A percentile compares a stretch with the other conserved stretches of the same genome.
phyloP scores from a whole-genome alignment of 1,140 invertebrate species.

The Drosophila sp. region DNA sequence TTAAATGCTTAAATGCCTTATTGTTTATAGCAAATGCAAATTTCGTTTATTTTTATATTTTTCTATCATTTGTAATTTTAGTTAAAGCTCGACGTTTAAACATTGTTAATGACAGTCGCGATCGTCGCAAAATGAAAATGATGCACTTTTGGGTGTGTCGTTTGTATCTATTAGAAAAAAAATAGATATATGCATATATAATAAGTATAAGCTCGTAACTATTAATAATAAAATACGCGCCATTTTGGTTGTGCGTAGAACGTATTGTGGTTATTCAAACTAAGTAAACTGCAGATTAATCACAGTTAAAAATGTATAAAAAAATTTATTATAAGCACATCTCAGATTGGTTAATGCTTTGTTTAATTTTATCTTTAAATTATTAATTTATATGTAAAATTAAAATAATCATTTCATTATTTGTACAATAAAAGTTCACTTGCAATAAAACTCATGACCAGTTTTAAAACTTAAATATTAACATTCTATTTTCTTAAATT shows the following conservation, averaged over 20 bases:
- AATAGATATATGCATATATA: no score
- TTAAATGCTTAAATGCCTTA: constrained; percentile 58
- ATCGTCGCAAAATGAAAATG: constrained; percentile 59
- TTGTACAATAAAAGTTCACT: no score
- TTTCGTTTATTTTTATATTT: constrained; percentile 22
- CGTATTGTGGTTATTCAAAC: background rate
- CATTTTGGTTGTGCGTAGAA: constrained; percentile 21
- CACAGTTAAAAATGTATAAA: no score
- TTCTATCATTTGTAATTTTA: constrained; percentile 27
- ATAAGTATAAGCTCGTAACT: constrained; percentile 26
- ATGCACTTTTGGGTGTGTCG: constrained; percentile 77
- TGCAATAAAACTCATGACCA: no score
- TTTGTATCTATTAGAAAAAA: constrained; percentile 56
- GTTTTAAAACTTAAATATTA: no score
- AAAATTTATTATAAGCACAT: no score
- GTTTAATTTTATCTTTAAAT: no score
- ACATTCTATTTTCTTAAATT: no score
- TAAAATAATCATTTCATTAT: no score
- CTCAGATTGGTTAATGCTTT: no score
- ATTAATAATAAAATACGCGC: constrained; percentile 53
- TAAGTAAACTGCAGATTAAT: background rate
- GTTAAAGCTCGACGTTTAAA: constrained; percentile 67
- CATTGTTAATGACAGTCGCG: constrained; percentile 74
- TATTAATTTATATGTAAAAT: no score
- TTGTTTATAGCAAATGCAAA: constrained; percentile 68